phyloP scores from a whole-genome alignment of 1,140 invertebrate genomes.

The Drosophila tani region DNA sequence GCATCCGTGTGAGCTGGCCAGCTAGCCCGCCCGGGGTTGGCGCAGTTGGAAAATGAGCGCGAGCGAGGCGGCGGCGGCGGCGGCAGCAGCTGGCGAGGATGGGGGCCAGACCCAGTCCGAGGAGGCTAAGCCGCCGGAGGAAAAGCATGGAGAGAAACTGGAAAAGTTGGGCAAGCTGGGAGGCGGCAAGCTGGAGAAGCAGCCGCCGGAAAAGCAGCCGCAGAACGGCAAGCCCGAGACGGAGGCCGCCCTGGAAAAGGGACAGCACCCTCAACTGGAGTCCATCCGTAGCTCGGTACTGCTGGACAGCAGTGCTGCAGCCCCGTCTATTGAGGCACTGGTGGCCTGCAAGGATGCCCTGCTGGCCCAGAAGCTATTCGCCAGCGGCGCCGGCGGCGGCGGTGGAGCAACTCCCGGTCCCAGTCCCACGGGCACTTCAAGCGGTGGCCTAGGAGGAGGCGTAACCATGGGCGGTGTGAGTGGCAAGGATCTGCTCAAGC shows the following conservation, averaged over 20 bases:
- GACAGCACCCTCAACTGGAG: constrained; percentile 2
- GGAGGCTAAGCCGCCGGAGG: constrained; percentile 29
- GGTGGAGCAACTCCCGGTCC: constrained; percentile 18
- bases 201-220: neutral
- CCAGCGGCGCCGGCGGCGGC: constrained; percentile 30
- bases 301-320: constrained; percentile 23
- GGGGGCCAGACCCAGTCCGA: constrained; percentile 7
- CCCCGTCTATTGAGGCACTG: constrained; percentile 62
- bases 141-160: constrained; percentile 17
- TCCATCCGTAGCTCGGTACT: constrained; percentile 25
- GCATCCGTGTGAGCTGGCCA: constrained; percentile 11
- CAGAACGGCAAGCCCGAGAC: constrained; percentile 9
- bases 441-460: constrained; percentile 1
- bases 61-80: constrained; percentile 52
- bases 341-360: constrained; percentile 74
- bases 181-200: constrained; percentile 7
- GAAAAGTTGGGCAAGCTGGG: constrained; percentile 4
- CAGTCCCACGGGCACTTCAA: constrained; percentile 1
- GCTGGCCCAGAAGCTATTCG: constrained; percentile 68
- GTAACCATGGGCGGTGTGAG: constrained; percentile 22
- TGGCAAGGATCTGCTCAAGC: constrained; percentile 70
- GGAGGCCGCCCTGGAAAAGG: neutral
- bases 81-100: constrained; percentile 43
- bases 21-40: constrained; percentile 14
- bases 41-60: constrained; percentile 67